Evolutionary conservation across 2,113 vertebrate species (phyloP).

Genomic region (Calidris pugnax): DNA sequence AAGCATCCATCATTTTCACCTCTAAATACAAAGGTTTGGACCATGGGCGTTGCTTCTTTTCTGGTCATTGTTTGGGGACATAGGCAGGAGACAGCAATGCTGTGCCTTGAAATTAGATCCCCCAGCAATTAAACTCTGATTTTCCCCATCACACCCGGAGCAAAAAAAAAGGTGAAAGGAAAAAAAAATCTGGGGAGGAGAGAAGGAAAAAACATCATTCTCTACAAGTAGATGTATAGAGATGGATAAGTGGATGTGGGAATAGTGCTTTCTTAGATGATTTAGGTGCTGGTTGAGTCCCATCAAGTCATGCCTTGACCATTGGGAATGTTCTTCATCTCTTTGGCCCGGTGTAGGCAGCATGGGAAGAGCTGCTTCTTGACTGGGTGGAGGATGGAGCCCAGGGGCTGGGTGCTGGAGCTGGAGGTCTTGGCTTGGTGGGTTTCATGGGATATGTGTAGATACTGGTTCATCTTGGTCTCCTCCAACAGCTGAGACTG

Average conservation of each 20-base stretch:
- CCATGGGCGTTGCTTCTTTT: not conserved
- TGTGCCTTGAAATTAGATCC: not conserved
- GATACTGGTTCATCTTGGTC: not conserved
- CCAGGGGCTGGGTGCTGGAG: not conserved
- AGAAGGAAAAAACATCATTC: not conserved
- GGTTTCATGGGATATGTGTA: not conserved
- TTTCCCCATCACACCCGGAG: not conserved
- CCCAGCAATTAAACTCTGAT: not conserved
- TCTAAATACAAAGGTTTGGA: not conserved
- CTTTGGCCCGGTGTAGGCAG: not conserved
- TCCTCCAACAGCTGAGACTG: too few species aligned
- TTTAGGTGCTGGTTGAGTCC: not conserved
- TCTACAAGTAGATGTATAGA: not conserved
- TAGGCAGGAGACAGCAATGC: not conserved
- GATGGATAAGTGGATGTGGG: not conserved
- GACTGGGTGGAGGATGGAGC: not conserved
- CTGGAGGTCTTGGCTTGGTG: not conserved
- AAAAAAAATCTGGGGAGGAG: not conserved
- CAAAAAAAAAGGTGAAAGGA: not conserved
- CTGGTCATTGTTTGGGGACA: not conserved
- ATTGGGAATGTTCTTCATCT: not conserved
- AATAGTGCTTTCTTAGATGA: not conserved
- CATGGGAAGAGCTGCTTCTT: not conserved
- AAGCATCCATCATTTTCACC: not conserved
- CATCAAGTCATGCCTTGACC: not conserved